Evolutionary conservation across 64 coral and sea anemone genomes (phyloP), one percentile per base, ranked within the genome.

Genomic region (Porites lutea): DNA sequence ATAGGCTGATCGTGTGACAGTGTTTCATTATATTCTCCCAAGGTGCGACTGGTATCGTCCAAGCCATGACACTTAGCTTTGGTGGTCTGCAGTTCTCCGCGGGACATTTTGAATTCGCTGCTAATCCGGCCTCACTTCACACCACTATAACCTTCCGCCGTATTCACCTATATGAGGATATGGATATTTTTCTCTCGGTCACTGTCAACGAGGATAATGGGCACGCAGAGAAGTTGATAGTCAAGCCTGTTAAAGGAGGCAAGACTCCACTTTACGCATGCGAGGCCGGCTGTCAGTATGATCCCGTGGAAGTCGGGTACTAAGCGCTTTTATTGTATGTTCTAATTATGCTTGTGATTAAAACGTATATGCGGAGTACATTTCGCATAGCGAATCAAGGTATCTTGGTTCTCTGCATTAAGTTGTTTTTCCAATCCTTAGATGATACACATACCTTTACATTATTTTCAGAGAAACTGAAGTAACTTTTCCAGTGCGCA

Each of bases 271-370:
- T 99, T 16, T 99, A 88, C 50, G 97, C 97, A 3, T 99, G 97
- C 78, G 97, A 99, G 74, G 97, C 97, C 6, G 97, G 97, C 68
- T 99, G 97, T 62, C 97, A 99, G 57, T 99, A 87, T 78, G 91
- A 96, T 12, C 94, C 97, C 19, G 94, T 96, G 18, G 77, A 94
- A 92, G 77, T 99, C 16, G 77, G 88, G 97, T 99, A 67, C 79
- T 87, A 89, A 74, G 18, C 45, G 19, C 61, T 13, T 2, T 0
- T 4, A 62, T 13, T 27, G 53, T 8, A 11, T 5, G 6, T n/a
- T n/a, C n/a, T n/a, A n/a, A n/a, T n/a, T n/a, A n/a, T n/a, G n/a
- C n/a, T n/a, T n/a, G n/a, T n/a, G n/a, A n/a, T n/a, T n/a, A n/a
- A n/a, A n/a, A n/a, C n/a, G n/a, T n/a, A n/a, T n/a, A n/a, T n/a